Evolutionary conservation across 2,888 invertebrate species (phyloP), one percentile per base, ranked within the genome.

Genomic region (Dioctria rufipes): DNA sequence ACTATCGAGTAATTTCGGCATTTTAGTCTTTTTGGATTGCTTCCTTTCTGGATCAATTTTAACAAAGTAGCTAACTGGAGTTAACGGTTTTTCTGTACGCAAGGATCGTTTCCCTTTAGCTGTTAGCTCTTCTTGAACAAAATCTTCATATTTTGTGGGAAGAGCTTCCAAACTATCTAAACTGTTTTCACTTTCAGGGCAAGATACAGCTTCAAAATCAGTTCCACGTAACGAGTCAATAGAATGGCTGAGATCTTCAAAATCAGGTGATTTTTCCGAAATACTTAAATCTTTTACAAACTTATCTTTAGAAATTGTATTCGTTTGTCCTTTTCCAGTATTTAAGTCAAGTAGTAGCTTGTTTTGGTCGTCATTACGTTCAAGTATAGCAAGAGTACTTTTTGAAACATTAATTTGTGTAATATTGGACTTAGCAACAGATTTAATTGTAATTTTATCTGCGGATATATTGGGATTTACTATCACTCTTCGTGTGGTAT

Each of bases 51-150:
- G 13, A 40, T 81, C 71, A 11, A 84, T 58, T 49, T 84, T 84
- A 73, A 84, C 84, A 60, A 84, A 84, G 81, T 83, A 84, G 61
- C 84, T 83, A 54, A 84, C 37, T 3, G 84, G 25, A 61, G 73
- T 49, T 46, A 2, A 11, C 37, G 40, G n/a, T 13, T 67, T 69
- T 42, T 60, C 69, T 58, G 42, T 9, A 8, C 43, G 5, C 4
- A 42, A 54, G 63, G 75, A 39, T 51, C 39, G 6, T 65, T 46
- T 8, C 43, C 11, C 11, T 49, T 37, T 63, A 8, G 58, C 46
- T 5, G n/a, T 25, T 6, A 4, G 46, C 73, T 51, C 81, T 81
- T 81, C 80, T 63, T 80, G 63, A 51, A 77, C 81, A 80, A 81
- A 81, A 81, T 75, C 25, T 71, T 69, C 46, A 67, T 43, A 46